phyloP scores from a whole-genome alignment of 2,113 vertebrate genomes.

The Benitochromis conjunctus region DNA sequence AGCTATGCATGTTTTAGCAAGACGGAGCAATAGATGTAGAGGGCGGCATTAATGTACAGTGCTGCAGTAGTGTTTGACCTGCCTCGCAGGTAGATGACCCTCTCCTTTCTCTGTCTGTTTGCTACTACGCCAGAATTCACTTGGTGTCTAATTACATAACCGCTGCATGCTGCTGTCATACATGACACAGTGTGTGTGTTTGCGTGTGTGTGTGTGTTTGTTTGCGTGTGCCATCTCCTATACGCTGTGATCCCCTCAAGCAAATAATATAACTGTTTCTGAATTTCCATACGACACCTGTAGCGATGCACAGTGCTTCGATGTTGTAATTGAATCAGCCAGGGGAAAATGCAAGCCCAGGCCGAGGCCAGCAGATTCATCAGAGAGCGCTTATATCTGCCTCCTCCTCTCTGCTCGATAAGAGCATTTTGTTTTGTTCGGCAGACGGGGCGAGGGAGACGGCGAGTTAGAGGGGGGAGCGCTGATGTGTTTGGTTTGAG shows the following conservation, averaged over 20 bases:
- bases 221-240: not conserved
- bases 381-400: constrained; percentile 23
- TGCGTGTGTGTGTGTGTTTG: not conserved
- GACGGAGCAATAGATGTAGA: not conserved
- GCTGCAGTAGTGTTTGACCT: constrained; percentile 17
- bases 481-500: constrained; percentile 24
- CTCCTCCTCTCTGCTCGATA: constrained; percentile 3
- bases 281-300: constrained; percentile 22
- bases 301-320: not conserved
- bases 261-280: not conserved
- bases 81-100: constrained; percentile 38
- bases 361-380: constrained; percentile 30
- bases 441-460: not conserved
- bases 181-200: not conserved
- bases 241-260: not conserved
- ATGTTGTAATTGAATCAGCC: constrained; percentile 29
- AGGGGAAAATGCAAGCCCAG: not conserved
- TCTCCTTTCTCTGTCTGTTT: constrained; percentile 18
- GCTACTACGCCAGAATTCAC: not conserved
- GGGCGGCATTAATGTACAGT: not conserved
- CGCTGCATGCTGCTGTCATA: not conserved
- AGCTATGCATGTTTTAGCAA: constrained; percentile 12
- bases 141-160: constrained; percentile 24
- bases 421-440: constrained; percentile 43
- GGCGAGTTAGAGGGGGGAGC: not conserved